These are phyloP conservation scores for Acyrthosiphon pisum DNA, from an alignment of 1,140 invertebrate species.

Conservation along the genomic window DNA sequence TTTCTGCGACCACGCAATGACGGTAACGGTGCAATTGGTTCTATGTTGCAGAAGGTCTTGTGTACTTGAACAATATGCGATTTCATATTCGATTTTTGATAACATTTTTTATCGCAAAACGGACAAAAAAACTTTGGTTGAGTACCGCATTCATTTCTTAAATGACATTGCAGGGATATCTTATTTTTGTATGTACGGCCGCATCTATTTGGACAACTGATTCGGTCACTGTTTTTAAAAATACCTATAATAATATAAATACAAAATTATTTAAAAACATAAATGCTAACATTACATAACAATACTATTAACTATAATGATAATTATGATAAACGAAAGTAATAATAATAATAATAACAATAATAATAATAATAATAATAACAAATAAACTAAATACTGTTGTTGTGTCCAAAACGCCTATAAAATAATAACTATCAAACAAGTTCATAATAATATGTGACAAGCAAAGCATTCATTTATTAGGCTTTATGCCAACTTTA, in stretches of 20 bases:
- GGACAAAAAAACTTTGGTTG: slow-evolving; percentile 66
- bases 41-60: slow-evolving; percentile 54
- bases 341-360: slow-evolving; percentile 10
- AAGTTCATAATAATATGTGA: neutral
- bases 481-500: neutral
- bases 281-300: neutral
- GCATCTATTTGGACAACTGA: slow-evolving; percentile 57
- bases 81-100: slow-evolving; percentile 54
- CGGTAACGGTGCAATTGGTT: slow-evolving; percentile 36
- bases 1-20: slow-evolving; percentile 47
- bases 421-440: slow-evolving; percentile 5
- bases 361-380: neutral
- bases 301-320: neutral
- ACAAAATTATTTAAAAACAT: neutral
- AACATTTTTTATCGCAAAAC: slow-evolving; percentile 62
- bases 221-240: slow-evolving; percentile 18
- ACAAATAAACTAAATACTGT: neutral
- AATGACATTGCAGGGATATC: slow-evolving; percentile 62
- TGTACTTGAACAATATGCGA: slow-evolving; percentile 56
- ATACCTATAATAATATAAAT: neutral
- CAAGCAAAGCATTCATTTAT: slow-evolving; percentile 24
- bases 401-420: slow-evolving; percentile 19
- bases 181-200: slow-evolving; percentile 60
- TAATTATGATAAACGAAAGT: neutral
- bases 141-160: slow-evolving; percentile 67